Evolutionary conservation across 2,888 invertebrate genomes (phyloP).

Genomic region (Cancer borealis): DNA sequence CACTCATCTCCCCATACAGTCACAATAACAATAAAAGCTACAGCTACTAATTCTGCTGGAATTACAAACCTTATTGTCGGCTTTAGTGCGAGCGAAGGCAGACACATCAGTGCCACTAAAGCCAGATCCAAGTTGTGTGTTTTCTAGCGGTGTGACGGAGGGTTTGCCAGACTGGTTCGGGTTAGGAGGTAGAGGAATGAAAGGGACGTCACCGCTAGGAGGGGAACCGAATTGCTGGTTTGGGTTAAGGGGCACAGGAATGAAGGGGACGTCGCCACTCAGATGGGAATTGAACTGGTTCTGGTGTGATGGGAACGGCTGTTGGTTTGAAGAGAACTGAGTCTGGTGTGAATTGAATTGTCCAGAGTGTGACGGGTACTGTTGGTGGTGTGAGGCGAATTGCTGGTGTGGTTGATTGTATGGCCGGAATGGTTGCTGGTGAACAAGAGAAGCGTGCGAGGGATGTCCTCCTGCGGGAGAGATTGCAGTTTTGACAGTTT

Average conservation of each 20-base stretch:
- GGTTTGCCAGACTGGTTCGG: neutral
- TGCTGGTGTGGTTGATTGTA: neutral
- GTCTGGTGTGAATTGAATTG: neutral
- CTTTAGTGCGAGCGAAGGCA: neutral
- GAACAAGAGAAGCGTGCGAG: neutral
- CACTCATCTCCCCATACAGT: neutral
- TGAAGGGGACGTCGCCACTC: neutral
- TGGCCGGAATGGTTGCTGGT: constrained; percentile 12
- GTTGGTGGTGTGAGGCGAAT: neutral
- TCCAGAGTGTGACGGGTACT: neutral
- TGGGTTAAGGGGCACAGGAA: neutral
- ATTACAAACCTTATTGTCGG: neutral
- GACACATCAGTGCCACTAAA: neutral
- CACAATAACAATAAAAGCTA: neutral
- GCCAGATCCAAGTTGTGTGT: neutral
- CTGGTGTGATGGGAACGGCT: neutral
- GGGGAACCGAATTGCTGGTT: neutral
- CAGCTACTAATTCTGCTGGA: neutral
- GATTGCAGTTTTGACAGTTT: neutral
- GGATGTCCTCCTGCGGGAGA: neutral
- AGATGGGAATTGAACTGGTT: neutral
- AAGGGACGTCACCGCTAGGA: neutral
- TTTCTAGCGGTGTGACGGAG: neutral
- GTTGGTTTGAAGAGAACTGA: neutral
- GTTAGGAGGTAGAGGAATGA: neutral